A percentile compares a stretch with the other conserved stretches of the same genome.
Evolutionary conservation across 1,140 invertebrate genomes (phyloP).

Genomic region (Dryas iulia): DNA sequence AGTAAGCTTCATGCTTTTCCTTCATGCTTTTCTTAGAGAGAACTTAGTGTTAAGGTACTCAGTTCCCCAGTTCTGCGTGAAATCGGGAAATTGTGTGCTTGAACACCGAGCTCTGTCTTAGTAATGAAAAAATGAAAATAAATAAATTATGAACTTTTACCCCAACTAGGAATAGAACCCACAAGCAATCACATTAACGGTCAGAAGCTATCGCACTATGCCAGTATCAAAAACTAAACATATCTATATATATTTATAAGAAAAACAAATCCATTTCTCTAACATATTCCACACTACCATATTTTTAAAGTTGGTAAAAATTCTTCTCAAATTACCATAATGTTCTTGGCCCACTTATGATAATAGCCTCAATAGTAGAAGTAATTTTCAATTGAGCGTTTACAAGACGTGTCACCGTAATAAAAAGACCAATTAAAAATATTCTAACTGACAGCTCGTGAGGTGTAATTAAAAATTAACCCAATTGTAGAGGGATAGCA

Average conservation of each 20-base stretch:
- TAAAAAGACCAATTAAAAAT: constrained; percentile 26
- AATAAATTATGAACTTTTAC: too few species aligned
- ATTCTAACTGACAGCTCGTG: constrained; percentile 44
- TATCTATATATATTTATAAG: too few species aligned
- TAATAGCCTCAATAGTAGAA: constrained; percentile 28
- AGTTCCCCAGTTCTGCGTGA: not conserved
- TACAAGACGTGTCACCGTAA: constrained; percentile 32
- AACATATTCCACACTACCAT: not conserved
- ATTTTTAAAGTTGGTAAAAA: not conserved
- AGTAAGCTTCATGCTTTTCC: too few species aligned
- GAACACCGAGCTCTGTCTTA: too few species aligned
- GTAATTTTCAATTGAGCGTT: constrained; percentile 28
- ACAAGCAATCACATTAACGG: too few species aligned
- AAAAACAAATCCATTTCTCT: too few species aligned
- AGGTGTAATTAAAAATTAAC: constrained; percentile 61
- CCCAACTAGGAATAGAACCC: too few species aligned
- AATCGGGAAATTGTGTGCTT: too few species aligned
- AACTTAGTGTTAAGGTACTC: not conserved
- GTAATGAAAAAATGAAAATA: too few species aligned
- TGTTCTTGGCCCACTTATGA: constrained; percentile 30
- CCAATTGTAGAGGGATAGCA: constrained; percentile 34
- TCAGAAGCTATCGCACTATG: too few species aligned
- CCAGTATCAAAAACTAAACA: too few species aligned
- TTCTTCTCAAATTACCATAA: constrained; percentile 5
- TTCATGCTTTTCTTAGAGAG: too few species aligned